A percentile compares a stretch with the other conserved stretches of the same genome.
These are phyloP conservation scores for Myotis yumanensis DNA, from an alignment of 2,113 vertebrate species.

Conservation along the genomic window DNA sequence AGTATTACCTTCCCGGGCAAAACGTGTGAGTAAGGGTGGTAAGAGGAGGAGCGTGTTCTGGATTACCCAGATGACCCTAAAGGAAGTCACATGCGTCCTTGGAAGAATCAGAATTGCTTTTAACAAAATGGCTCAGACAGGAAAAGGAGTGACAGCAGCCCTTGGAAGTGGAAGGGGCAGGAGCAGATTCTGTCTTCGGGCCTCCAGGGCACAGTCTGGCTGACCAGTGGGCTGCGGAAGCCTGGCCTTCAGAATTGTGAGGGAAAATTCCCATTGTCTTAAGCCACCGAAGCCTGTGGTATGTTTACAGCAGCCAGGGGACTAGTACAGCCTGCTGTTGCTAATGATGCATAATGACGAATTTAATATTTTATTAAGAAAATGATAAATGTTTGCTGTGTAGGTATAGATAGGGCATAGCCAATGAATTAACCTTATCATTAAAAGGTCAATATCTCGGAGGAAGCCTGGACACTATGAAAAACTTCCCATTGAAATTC, in stretches of 20 bases:
- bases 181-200: not conserved
- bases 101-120: not conserved
- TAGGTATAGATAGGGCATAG: not conserved
- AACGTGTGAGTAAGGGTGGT: not conserved
- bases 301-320: not conserved
- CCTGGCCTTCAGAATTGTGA: not conserved
- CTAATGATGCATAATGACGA: not conserved
- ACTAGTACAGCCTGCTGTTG: not conserved
- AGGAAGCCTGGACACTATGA: not conserved
- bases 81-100: not conserved
- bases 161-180: not conserved
- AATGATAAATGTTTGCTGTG: not conserved
- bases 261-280: constrained; percentile 6
- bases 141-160: not conserved
- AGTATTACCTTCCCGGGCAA: not conserved
- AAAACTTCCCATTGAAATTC: not conserved
- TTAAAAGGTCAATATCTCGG: not conserved
- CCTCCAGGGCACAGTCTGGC: not conserved
- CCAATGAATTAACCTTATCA: not conserved
- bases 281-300: not conserved
- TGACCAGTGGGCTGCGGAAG: not conserved
- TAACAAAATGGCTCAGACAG: not conserved
- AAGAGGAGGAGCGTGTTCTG: not conserved
- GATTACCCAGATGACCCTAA: not conserved
- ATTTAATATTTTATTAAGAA: constrained; percentile 43